Percentiles rank a stretch among this genome's conserved stretches.
Evolutionary conservation across 2,797 vertebrate genomes (phyloP).

Genomic region (Rousettus madagascariensis): DNA sequence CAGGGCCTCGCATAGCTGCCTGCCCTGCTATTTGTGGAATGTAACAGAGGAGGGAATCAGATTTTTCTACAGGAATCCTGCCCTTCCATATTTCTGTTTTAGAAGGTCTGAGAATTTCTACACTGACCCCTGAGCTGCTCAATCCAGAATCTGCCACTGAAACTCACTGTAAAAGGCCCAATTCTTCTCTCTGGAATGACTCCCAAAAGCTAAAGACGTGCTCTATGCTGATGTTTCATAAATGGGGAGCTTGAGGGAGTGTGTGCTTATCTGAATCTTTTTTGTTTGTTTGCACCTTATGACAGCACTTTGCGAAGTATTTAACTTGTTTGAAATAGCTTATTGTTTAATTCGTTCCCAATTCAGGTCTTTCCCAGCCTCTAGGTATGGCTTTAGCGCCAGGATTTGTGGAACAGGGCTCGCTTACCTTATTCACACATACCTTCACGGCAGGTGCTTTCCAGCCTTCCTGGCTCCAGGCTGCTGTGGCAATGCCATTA

Average conservation of each 20-base stretch:
- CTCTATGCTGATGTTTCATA: background rate
- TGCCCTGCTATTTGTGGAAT: background rate
- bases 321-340: background rate
- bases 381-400: background rate
- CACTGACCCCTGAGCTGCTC: background rate
- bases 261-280: background rate
- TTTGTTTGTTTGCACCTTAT: background rate
- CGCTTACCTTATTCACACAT: rapidly evolving
- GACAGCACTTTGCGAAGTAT: background rate
- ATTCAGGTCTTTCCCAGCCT: background rate
- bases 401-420: background rate
- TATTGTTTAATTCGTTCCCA: background rate
- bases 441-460: background rate
- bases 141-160: background rate
- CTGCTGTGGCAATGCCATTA: no score
- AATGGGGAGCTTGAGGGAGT: no score
- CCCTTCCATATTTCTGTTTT: background rate
- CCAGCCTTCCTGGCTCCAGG: background rate
- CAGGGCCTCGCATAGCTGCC: background rate
- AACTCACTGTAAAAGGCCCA: background rate
- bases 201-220: no score
- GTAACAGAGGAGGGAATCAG: background rate
- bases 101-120: background rate
- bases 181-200: background rate
- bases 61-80: background rate